phyloP scores from a whole-genome alignment of 2,113 vertebrate species.

The Jacana jacana region DNA sequence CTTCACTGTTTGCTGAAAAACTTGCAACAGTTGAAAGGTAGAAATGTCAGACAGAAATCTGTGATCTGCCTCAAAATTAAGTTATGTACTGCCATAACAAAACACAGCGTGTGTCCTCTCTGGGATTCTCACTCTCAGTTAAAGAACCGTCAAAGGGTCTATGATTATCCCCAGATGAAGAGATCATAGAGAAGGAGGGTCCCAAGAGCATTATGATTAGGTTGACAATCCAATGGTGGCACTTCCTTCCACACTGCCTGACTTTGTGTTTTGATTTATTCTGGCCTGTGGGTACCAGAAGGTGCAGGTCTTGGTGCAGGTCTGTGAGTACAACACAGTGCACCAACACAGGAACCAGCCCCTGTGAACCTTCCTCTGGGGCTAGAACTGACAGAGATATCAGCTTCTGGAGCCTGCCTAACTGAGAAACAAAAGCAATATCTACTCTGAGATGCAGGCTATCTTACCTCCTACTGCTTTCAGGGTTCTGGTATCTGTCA shows the following conservation, averaged over 20 bases:
- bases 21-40: slow-evolving; percentile 35
- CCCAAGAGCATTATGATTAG: background rate
- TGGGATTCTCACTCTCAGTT: background rate
- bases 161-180: background rate
- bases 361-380: background rate
- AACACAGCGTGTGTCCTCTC: background rate
- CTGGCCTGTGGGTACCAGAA: background rate
- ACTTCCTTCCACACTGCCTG: background rate
- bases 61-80: slow-evolving; percentile 47
- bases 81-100: background rate
- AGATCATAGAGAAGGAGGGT: background rate
- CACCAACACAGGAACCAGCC: background rate
- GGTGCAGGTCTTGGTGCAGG: fast-evolving
- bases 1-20: slow-evolving; percentile 40
- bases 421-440: background rate
- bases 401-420: background rate
- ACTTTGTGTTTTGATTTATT: background rate
- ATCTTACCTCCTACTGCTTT: background rate
- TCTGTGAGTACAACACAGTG: background rate
- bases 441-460: background rate
- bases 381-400: fast-evolving
- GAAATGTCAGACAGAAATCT: slow-evolving; percentile 37
- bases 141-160: background rate
- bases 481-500: background rate
- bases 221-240: fast-evolving